Percentiles rank a stretch among this genome's conserved stretches.
These are phyloP conservation scores for Lepeophtheirus salmonis DNA, from an alignment of 1,140 invertebrate genomes.

Conservation along the genomic window DNA sequence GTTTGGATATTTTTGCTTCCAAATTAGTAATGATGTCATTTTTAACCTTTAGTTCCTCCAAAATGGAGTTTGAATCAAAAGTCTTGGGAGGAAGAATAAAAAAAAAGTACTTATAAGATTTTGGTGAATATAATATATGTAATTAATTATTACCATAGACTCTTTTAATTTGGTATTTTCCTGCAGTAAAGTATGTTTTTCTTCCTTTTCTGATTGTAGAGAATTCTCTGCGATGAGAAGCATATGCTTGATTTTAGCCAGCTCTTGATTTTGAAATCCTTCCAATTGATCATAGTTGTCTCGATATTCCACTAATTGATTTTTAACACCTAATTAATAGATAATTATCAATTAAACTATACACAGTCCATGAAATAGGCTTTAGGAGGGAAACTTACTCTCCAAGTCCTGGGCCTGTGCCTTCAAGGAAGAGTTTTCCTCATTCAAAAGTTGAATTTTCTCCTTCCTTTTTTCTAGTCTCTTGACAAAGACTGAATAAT, in stretches of 20 bases:
- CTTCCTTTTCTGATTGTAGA: background rate
- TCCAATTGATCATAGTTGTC: conserved; percentile 8
- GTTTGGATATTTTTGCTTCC: too few relatives aligned
- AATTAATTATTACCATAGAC: background rate
- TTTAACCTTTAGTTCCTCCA: too few relatives aligned
- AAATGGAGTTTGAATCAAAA: too few relatives aligned
- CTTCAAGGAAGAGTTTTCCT: background rate
- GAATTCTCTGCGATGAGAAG: conserved; percentile 3
- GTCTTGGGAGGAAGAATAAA: too few relatives aligned
- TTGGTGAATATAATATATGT: background rate
- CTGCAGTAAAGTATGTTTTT: background rate
- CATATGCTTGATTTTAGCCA: conserved; percentile 15
- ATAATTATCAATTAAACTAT: too few relatives aligned
- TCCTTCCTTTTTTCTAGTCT: conserved; percentile 8
- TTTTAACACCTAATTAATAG: background rate
- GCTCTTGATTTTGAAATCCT: conserved; percentile 11
- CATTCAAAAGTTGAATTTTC: background rate
- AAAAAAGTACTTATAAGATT: too few relatives aligned
- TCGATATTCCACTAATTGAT: conserved; percentile 5
- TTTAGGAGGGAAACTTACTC: too few relatives aligned
- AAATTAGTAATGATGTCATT: too few relatives aligned
- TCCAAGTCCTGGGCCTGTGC: background rate
- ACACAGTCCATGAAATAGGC: too few relatives aligned
- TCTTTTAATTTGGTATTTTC: background rate
- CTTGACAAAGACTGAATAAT: conserved; percentile 4